phyloP scores from a whole-genome alignment of 2,113 vertebrate species.

The Dunckerocampus dactyliophorus region DNA sequence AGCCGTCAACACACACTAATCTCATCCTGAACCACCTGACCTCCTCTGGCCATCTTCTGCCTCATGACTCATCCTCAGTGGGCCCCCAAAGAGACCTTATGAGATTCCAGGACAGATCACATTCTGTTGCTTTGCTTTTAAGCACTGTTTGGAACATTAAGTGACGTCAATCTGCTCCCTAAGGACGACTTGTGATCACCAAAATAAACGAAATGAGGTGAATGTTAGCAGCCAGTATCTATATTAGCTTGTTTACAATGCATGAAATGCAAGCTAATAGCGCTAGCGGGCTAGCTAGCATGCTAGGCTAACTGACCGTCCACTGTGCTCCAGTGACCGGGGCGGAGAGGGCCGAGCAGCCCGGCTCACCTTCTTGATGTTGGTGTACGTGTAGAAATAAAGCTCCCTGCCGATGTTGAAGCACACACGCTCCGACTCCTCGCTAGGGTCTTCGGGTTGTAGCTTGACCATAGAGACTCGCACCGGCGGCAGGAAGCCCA shows the following conservation, averaged over 20 bases:
- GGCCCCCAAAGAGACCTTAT: background rate
- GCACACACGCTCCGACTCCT: slow-evolving; percentile 85
- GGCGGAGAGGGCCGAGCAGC: background rate
- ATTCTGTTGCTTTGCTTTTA: background rate
- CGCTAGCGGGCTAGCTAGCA: slow-evolving; percentile 37
- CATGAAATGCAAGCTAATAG: slow-evolving; percentile 7
- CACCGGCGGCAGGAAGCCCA: slow-evolving; percentile 82
- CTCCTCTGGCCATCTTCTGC: background rate
- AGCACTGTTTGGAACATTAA: background rate
- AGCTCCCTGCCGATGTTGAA: slow-evolving; percentile 90
- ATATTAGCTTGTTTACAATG: background rate
- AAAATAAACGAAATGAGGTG: background rate
- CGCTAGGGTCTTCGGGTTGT: slow-evolving; percentile 79
- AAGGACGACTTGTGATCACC: too few species aligned
- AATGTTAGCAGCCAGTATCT: background rate
- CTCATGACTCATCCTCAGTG: background rate
- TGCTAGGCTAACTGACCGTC: slow-evolving; percentile 35
- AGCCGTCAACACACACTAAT: background rate
- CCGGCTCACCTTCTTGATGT: slow-evolving; percentile 77
- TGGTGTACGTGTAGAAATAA: slow-evolving; percentile 85
- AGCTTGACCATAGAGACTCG: slow-evolving; percentile 87
- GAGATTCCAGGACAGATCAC: too few species aligned
- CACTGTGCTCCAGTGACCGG: slow-evolving; percentile 4
- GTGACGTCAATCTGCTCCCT: background rate
- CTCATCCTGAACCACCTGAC: background rate